These are phyloP conservation scores for Drosophila meridiana DNA, from an alignment of 2,888 invertebrate genomes.

Conservation along the genomic window DNA sequence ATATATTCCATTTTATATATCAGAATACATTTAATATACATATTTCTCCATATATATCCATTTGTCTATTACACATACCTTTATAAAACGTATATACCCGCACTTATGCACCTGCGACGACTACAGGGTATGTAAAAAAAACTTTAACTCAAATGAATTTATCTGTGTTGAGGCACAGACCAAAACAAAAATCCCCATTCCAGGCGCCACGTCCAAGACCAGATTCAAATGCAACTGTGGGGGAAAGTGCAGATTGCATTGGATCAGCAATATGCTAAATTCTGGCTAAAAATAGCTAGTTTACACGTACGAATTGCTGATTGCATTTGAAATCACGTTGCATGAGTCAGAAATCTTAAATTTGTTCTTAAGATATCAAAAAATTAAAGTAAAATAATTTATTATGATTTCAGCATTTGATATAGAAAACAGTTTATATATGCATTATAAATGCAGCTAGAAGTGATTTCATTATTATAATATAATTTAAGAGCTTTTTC, in stretches of 20 bases:
- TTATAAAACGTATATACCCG: too few relatives aligned
- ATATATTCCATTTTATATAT: neutral
- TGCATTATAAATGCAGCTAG: too few relatives aligned
- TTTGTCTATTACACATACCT: neutral
- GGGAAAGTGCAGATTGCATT: neutral
- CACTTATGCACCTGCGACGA: neutral
- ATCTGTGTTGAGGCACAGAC: constrained; percentile 12
- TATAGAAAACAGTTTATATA: too few relatives aligned
- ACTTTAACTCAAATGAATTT: constrained; percentile 8
- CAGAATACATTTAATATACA: too few relatives aligned
- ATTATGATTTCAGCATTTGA: too few relatives aligned
- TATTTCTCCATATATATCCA: neutral
- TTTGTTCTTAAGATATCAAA: too few relatives aligned
- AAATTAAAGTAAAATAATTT: too few relatives aligned
- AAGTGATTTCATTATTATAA: too few relatives aligned
- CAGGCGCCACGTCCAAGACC: constrained; percentile 5
- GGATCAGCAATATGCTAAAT: constrained; percentile 2
- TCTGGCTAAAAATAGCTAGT: neutral
- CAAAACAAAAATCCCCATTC: constrained; percentile 28
- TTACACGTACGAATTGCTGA: neutral
- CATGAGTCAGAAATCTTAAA: neutral
- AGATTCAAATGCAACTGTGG: neutral
- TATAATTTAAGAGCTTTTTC: too few relatives aligned
- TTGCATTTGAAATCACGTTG: neutral
- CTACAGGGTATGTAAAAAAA: constrained; percentile 1